Evolutionary conservation across 2,888 invertebrate species (phyloP).

Genomic region (Onchidella celtica): DNA sequence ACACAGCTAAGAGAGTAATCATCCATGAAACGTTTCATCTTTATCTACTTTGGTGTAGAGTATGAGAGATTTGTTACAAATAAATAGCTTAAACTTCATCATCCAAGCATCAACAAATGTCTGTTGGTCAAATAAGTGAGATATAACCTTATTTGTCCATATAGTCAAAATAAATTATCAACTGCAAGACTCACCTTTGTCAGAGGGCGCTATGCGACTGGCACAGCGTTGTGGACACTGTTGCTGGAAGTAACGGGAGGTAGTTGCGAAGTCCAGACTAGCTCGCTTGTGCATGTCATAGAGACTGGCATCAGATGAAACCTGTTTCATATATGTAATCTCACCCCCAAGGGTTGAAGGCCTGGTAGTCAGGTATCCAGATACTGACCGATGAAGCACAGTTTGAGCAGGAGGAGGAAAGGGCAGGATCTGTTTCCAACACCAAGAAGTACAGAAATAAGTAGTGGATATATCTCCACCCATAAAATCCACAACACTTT

Average conservation of each 20-base stretch:
- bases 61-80: too few relatives aligned
- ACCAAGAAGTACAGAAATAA: too few relatives aligned
- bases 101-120: too few relatives aligned
- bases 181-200: conserved; percentile 21
- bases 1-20: too few relatives aligned
- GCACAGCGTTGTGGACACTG: not conserved
- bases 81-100: too few relatives aligned
- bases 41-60: too few relatives aligned
- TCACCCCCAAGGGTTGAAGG: not conserved
- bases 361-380: not conserved
- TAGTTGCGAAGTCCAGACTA: conserved; percentile 7
- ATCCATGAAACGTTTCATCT: too few relatives aligned
- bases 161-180: too few relatives aligned
- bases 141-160: too few relatives aligned
- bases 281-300: conserved; percentile 5
- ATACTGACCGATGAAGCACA: conserved; percentile 11
- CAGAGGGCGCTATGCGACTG: not conserved
- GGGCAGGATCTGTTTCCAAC: conserved; percentile 1
- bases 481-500: too few relatives aligned
- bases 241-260: conserved; percentile 15
- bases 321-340: conserved; percentile 15
- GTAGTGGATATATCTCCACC: not conserved
- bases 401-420: not conserved
- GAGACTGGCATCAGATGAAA: conserved; percentile 21
- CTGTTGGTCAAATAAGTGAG: too few relatives aligned